A percentile compares a stretch with the other conserved stretches of the same genome.
Evolutionary conservation across 2,113 vertebrate species (phyloP).

Genomic region (Odontophorus gujanensis): DNA sequence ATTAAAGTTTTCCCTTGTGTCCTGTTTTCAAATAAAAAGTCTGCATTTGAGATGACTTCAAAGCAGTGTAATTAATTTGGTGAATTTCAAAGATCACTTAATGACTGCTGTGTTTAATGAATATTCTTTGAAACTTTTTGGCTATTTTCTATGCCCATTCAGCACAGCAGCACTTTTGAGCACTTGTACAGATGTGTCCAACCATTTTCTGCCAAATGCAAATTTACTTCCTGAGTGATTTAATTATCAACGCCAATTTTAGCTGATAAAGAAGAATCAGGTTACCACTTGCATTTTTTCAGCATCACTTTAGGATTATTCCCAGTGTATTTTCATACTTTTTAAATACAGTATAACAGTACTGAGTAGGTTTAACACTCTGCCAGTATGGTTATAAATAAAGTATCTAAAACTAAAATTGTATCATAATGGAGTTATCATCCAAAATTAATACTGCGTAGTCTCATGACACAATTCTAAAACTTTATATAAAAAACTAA

Average conservation of each 20-base stretch:
- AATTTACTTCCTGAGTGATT: slow-evolving; percentile 7
- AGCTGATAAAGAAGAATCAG: slow-evolving; percentile 18
- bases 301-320: background rate
- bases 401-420: background rate
- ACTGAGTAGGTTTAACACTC: background rate
- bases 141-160: background rate
- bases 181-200: slow-evolving; percentile 22
- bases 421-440: background rate
- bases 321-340: background rate
- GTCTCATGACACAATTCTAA: background rate
- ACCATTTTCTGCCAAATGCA: slow-evolving; percentile 14
- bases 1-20: background rate
- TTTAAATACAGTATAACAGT: background rate
- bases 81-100: background rate
- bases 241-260: slow-evolving; percentile 41
- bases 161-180: background rate
- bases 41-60: background rate
- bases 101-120: background rate
- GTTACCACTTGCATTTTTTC: slow-evolving; percentile 4
- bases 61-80: background rate
- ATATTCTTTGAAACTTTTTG: background rate
- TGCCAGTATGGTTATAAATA: background rate
- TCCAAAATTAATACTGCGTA: background rate
- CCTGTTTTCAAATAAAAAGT: background rate
- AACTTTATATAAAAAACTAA: background rate